These are phyloP conservation scores for Ectemnius continuus DNA, from an alignment of 2,888 invertebrate species.

Conservation along the genomic window DNA sequence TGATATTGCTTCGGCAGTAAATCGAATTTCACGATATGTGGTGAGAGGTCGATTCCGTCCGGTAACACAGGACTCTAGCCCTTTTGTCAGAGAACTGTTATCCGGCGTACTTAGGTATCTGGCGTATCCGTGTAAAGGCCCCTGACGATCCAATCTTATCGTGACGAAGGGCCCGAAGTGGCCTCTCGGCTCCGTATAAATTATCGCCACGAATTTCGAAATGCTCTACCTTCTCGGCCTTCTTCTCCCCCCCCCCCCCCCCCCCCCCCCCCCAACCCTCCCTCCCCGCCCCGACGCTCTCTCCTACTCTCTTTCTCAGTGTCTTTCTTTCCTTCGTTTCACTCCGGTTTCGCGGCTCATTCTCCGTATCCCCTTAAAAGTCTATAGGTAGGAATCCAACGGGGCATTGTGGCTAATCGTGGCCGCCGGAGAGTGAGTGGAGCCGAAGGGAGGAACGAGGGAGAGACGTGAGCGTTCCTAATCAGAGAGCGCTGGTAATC, in stretches of 20 bases:
- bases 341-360: conserved; percentile 42
- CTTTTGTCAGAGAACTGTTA: conserved; percentile 64
- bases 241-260: conserved; percentile 13
- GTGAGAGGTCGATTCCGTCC: conserved; percentile 45
- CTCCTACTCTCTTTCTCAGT: conserved; percentile 40
- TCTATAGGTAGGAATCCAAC: conserved; percentile 54
- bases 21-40: conserved; percentile 46
- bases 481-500: conserved; percentile 71
- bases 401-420: conserved; percentile 41
- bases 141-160: conserved; percentile 76
- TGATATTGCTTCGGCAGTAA: conserved; percentile 41
- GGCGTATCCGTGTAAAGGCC: conserved; percentile 65
- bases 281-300: too few relatives aligned
- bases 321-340: conserved; percentile 31
- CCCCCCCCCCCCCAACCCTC: conserved; percentile 27
- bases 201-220: conserved; percentile 75
- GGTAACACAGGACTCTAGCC: conserved; percentile 40
- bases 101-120: conserved; percentile 71
- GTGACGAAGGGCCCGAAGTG: conserved; percentile 67
- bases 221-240: conserved; percentile 48
- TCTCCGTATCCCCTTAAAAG: conserved; percentile 47
- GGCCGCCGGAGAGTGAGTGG: not conserved
- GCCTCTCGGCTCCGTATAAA: conserved; percentile 69
- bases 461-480: conserved; percentile 56
- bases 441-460: not conserved